Evolutionary conservation across 2,113 vertebrate genomes (phyloP).

Genomic region (Sphaerodactylus townsendi): DNA sequence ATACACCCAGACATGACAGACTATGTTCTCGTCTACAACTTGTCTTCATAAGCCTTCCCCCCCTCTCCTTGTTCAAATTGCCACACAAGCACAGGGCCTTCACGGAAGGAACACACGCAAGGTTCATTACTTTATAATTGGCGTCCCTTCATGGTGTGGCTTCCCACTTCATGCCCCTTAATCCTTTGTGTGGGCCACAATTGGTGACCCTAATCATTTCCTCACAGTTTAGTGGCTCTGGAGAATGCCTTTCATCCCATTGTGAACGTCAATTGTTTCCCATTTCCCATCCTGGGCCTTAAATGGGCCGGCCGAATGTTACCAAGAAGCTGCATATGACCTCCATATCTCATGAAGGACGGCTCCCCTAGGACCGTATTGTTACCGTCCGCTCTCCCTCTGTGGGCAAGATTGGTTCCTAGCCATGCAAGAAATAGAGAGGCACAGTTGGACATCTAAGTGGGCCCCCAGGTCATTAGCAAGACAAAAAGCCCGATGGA

Average conservation of each 20-base stretch:
- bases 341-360: conserved; percentile 69
- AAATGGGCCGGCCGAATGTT: conserved; percentile 74
- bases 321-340: conserved; percentile 72
- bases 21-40: neutral
- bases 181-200: conserved; percentile 81
- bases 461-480: conserved; percentile 84
- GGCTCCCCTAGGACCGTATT: conserved; percentile 74
- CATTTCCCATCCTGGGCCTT: conserved; percentile 74
- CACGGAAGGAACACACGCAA: neutral
- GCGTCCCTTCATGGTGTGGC: conserved; percentile 67
- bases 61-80: neutral
- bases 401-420: conserved; percentile 80
- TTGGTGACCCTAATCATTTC: conserved; percentile 85
- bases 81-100: neutral
- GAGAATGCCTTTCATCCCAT: conserved; percentile 85
- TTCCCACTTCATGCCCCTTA: conserved; percentile 75
- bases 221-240: conserved; percentile 85
- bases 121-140: conserved; percentile 68
- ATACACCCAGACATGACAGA: too few species aligned
- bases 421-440: conserved; percentile 72
- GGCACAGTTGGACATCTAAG: conserved; percentile 77
- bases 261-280: conserved; percentile 76
- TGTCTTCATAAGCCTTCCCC: neutral
- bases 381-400: conserved; percentile 76
- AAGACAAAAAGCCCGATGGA: conserved; percentile 80